phyloP scores from a whole-genome alignment of 2,888 invertebrate genomes.

The Ochropacha duplaris region DNA sequence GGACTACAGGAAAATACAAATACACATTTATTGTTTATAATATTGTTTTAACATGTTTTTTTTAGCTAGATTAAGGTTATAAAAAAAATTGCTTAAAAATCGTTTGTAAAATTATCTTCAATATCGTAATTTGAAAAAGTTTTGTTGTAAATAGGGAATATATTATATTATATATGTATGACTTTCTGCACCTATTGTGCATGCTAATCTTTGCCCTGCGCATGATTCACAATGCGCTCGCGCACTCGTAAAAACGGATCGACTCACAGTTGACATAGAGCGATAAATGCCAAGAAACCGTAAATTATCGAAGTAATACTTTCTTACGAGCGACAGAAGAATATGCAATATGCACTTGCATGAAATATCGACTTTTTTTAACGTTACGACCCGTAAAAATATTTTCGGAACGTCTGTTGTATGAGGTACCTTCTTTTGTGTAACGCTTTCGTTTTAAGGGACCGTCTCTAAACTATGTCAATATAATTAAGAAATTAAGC shows the following conservation, averaged over 20 bases:
- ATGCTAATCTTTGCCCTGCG: constrained; percentile 36
- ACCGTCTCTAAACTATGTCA: neutral
- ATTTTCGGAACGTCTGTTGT: constrained; percentile 59
- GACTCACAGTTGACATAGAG: constrained; percentile 66
- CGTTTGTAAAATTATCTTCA: too few relatives aligned
- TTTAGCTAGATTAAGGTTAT: too few relatives aligned
- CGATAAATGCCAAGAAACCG: constrained; percentile 70
- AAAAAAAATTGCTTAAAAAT: too few relatives aligned
- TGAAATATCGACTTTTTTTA: constrained; percentile 44
- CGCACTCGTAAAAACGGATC: constrained; percentile 58
- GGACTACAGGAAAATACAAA: too few relatives aligned
- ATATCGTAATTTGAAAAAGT: too few relatives aligned
- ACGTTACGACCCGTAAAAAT: constrained; percentile 56
- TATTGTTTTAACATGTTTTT: too few relatives aligned
- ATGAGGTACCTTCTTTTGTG: constrained; percentile 23
- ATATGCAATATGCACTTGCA: constrained; percentile 63
- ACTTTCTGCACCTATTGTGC: constrained; percentile 21
- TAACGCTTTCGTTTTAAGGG: constrained; percentile 1
- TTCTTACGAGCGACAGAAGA: constrained; percentile 59
- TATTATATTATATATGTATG: too few relatives aligned
- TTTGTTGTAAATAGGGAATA: too few relatives aligned
- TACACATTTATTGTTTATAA: too few relatives aligned
- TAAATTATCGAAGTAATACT: constrained; percentile 66
- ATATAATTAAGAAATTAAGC: neutral
- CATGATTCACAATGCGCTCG: constrained; percentile 54